Conservation (phyloP, 2,113 vertebrate genomes). For the Odontesthes bonariensis region DNA sequence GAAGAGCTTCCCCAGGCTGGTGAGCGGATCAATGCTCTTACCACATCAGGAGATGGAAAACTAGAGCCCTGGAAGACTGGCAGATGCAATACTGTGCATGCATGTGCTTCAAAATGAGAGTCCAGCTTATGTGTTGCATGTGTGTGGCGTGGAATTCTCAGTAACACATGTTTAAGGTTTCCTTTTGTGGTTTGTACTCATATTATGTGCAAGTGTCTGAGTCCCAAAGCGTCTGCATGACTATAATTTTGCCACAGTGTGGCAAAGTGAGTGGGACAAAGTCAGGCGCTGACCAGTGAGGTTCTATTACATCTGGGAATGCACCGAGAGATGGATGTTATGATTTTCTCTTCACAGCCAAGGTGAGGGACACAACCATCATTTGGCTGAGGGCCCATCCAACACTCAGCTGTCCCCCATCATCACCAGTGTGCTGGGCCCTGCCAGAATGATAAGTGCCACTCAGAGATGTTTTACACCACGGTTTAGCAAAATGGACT, state of each 20-base stretch:
- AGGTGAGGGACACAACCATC: constrained; percentile 72
- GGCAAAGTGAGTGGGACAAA: constrained; percentile 34
- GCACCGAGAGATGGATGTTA: constrained; percentile 60
- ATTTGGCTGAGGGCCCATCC: constrained; percentile 64
- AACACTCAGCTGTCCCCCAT: constrained; percentile 57
- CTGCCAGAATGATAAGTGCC: constrained; percentile 54
- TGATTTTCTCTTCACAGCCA: constrained; percentile 57
- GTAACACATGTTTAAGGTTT: constrained; percentile 44
- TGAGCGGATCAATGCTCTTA: constrained; percentile 57
- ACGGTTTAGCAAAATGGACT: constrained; percentile 39
- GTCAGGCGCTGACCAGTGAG: constrained; percentile 28
- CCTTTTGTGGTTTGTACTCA: constrained; percentile 50
- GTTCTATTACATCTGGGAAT: constrained; percentile 39
- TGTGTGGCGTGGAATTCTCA: constrained; percentile 5
- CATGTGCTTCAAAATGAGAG: constrained; percentile 8
- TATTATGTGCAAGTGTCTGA: constrained; percentile 18
- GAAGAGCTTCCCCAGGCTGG: constrained; percentile 50
- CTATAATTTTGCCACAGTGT: constrained; percentile 33
- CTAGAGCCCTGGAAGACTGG: constrained; percentile 57
- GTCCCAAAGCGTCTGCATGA: constrained; percentile 13
- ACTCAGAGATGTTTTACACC: constrained; percentile 37
- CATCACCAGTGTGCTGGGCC: constrained; percentile 40
- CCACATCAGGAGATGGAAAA: constrained; percentile 56
- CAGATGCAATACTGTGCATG: constrained; percentile 18
- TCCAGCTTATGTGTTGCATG: not conserved